Evolutionary conservation across 2,113 vertebrate genomes (phyloP), one percentile per base, ranked within the genome.

Genomic region (Cisticola juncidis): DNA sequence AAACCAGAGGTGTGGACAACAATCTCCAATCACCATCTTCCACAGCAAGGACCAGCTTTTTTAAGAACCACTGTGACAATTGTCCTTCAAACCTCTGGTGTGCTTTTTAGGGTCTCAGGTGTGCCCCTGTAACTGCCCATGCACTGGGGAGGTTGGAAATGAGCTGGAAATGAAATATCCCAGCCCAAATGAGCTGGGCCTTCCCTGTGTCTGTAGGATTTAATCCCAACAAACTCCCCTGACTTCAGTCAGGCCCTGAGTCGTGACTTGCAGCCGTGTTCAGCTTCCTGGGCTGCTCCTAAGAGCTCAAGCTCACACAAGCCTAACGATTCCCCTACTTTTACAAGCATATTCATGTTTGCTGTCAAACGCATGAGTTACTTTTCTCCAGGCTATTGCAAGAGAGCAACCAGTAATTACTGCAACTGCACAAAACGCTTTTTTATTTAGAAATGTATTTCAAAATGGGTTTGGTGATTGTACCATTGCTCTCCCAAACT

Each of bases 381-480:
- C 82, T 90, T 88, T 96, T 95, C 97, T 92, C 81, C 84, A 94
- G 96, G 91, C 60, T 65, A 94, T 95, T 95, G 84, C 95, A 79
- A 84, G 94, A 96, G 86, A 94, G 92, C 93, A 95, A 61, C 88
- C 93, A 71, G 96, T 90, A 93, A 96, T 97, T 97, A 96, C 90
- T 77, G 70, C 74, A 86, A 88, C 78, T 58, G 91, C 95, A 96
- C 91, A 92, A 95, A 96, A 95, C 5, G n/a, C 60, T 89, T 95
- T 82, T 93, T 95, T 92, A 90, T 93, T 92, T 60, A 93, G 95
- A 92, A 95, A 78, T 7, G 23, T 8, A 25, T 94, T 96, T 96
- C 83, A 92, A 86, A 95, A 96, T 84, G 79, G 36, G 86, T 61
- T 85, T 9, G 9, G 83, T 51, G 82, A 69, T 94, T 79, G 56